These are phyloP conservation scores for Chrysolina americana DNA, from an alignment of 2,888 invertebrate genomes.

Conservation along the genomic window DNA sequence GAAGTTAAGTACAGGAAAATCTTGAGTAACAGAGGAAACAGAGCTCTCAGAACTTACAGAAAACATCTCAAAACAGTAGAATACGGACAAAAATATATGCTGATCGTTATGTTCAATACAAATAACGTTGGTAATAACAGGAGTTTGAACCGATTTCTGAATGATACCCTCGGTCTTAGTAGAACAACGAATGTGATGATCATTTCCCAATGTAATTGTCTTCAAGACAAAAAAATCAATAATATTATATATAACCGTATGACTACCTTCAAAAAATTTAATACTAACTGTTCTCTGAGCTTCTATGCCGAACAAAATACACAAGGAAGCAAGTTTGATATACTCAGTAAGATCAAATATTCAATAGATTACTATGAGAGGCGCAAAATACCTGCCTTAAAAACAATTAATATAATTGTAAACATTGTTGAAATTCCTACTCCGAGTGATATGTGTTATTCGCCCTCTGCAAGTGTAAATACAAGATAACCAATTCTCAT, in stretches of 20 bases:
- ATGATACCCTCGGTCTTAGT: slow-evolving; percentile 10
- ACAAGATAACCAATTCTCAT: no score
- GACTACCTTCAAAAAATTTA: background rate
- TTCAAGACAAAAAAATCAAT: slow-evolving; percentile 6
- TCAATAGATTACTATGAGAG: no score
- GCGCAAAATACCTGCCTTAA: no score
- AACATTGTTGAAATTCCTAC: no score
- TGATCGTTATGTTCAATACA: slow-evolving; percentile 10
- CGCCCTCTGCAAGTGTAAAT: no score
- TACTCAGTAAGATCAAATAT: background rate
- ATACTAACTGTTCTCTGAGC: slow-evolving; percentile 1
- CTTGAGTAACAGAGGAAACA: no score
- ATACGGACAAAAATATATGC: slow-evolving; percentile 1
- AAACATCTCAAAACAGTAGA: slow-evolving; percentile 4
- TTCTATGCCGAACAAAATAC: slow-evolving; percentile 3
- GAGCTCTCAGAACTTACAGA: slow-evolving; percentile 11
- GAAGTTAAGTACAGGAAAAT: no score
- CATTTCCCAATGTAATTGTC: background rate
- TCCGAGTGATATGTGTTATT: no score
- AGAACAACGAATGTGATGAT: slow-evolving; percentile 13
- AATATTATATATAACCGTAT: slow-evolving; percentile 12
- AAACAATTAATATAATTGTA: no score
- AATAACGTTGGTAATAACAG: slow-evolving; percentile 15
- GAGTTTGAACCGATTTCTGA: background rate
- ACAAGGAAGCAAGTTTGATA: slow-evolving; percentile 1